These are phyloP conservation scores for Oncorhynchus nerka DNA, from an alignment of 2,113 vertebrate genomes.

Conservation along the genomic window DNA sequence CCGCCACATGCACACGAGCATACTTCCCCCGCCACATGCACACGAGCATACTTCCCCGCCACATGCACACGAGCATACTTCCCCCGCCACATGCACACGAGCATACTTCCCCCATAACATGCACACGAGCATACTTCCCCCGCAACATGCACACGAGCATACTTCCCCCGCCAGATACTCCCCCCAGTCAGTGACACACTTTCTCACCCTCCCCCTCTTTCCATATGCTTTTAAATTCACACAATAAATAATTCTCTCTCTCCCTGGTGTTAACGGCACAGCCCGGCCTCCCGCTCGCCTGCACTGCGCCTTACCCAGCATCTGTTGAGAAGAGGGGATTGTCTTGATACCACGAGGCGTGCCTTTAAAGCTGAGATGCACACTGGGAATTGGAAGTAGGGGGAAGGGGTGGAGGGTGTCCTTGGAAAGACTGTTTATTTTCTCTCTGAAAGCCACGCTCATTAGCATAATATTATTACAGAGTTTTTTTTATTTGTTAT, in stretches of 20 bases:
- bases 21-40: no score
- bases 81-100: no score
- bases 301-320: constrained; percentile 46
- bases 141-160: no score
- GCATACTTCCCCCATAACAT: no score
- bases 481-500: constrained; percentile 18
- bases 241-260: constrained; percentile 53
- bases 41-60: no score
- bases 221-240: constrained; percentile 63
- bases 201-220: constrained; percentile 6
- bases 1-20: no score
- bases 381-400: constrained; percentile 36
- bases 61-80: no score
- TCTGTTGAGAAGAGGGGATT: constrained; percentile 57
- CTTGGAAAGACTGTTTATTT: constrained; percentile 69
- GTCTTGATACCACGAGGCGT: constrained; percentile 58
- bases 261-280: constrained; percentile 12
- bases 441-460: constrained; percentile 58
- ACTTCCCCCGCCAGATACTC: no score
- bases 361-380: constrained; percentile 68
- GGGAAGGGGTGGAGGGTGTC: constrained; percentile 41
- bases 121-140: no score
- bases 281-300: constrained; percentile 3
- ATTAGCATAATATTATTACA: constrained; percentile 69
- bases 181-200: not conserved